Base-by-base conservation (phyloP, 2,113 vertebrate species). In the Peucedramus taeniatus region DNA sequence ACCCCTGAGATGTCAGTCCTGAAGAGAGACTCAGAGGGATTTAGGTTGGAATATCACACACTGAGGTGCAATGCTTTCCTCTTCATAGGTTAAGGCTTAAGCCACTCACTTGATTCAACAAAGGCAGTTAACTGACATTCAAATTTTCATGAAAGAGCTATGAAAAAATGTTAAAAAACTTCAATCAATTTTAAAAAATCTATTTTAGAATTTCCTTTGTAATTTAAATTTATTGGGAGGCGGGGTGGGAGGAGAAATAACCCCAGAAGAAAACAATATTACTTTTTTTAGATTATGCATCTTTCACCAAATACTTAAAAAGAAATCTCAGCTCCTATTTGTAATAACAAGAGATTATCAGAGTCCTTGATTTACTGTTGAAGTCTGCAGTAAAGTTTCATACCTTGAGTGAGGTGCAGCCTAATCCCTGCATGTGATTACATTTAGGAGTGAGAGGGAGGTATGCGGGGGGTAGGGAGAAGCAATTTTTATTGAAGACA, bases 351-450 rank as follows among this genome's bases (percentile, higher is more conserved):
- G 77, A 83, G 91, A 97, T 95, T 96, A 96, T 78, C 59, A 59
- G 81, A 97, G 93, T 85, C 92, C 82, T 96, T 97, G 90, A 97
- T 97, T 97, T 97, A 80, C 75, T 87, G 83, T n/a, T 97, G 95
- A 97, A 96, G 71, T 97, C 94, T 95, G 78, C 68, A 94, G 96
- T 17, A 64, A 85, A 96, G 95, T 94, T 97, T 90, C 37, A 26
- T 84, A 97, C 96, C 92, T 91, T 77, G 68, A 95, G 75, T 93
- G 91, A 97, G 97, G 95, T 51, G 85, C 80, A 94, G 78, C 91
- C 84, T 92, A 96, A 97, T 95, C 97, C 96, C 87, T 92, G 87
- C 47, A 90, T 85, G 93, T 83, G 97, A 96, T 85, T 93, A 87
- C 79, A 71, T 84, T 94, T 92, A 90, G 92, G 82, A 89, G 69